Base-by-base conservation (phyloP, 1,140 invertebrate species). In the Bicyclus anynana region DNA sequence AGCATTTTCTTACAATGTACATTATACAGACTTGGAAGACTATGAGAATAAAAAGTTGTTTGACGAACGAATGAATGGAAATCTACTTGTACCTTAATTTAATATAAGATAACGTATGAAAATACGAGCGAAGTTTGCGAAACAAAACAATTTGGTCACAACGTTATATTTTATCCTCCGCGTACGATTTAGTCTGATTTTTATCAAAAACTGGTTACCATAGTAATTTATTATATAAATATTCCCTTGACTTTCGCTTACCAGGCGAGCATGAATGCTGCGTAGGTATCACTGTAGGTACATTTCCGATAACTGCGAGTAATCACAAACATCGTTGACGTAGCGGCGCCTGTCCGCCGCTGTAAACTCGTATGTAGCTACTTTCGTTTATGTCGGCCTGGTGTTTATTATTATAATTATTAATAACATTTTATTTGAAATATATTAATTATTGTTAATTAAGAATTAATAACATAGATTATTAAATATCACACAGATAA, bases 281-380 rank as follows among this genome's bases (percentile, higher is more conserved):
- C 47, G 64, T 57, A 66, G 47, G 65, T 49, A 44, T 44, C n/a
- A 44, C 2, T 44, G 42, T 20, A 21, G 42, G 42, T 35, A 33
- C 50, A 33, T 38, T 77, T 71, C 65, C 69, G 47, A 65, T 67
- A 72, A 80, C 67, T 65, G 51, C 69, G 68, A 65, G 49, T 80
- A 70, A 77, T 72, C 74, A 59, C 37, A 56, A 64, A 52, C 50
- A 51, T 42, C 55, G 67, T 54, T 63, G 66, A 72, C 64, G 66
- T 40, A 40, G 35, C 52, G 62, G 57, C 57, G 62, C 57, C 48
- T 51, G 26, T 26, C 33, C 16, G 53, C 44, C 38, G 38, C 35
- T 27, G 44, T n/a, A n/a, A n/a, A n/a, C n/a, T n/a, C n/a, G n/a
- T n/a, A n/a, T n/a, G n/a, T 50, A 61, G 53, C 29, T 46, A 18